Evolutionary conservation across 2,888 invertebrate species (phyloP), one percentile per base, ranked within the genome.

Genomic region (Phortica okadai): DNA sequence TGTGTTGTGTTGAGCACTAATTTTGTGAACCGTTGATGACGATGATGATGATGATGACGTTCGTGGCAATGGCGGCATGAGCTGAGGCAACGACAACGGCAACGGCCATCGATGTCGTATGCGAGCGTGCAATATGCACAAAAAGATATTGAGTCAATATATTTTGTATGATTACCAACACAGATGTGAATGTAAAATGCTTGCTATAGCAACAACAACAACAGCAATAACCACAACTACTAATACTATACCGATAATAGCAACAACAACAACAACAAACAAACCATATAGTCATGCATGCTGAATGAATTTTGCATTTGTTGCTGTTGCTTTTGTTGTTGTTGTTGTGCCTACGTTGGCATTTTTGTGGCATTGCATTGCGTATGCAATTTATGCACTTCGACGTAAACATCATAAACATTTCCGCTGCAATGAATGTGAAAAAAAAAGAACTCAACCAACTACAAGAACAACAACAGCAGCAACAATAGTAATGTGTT

Each of bases 401-500:
- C 83, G 83, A 79, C 85, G 87, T 88, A 85, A 88, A 88, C 88
- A 88, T 82, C 82, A 83, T 86, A 84, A 87, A 85, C 85, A 85
- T 85, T 85, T 85, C 85, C 84, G 86, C 77, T 73, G 75, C 78
- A 73, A 77, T 62, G 44, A 69, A 69, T 45, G 45, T 45, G 62
- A 62, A 62, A 62, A 62, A 25, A 10, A 62, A 25, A 1, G 6
- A n/a, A 16, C 8, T 2, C 64, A 64, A 64, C 14, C 25, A 33
- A 33, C 64, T 14, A 33, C 25, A 64, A 7, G 8, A 66, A 42
- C 66, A 66, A 16, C 14, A 66, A 66, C 66, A 66, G n/a, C 11
- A 59, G n/a, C 11, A 59, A 59, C 16, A 59, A 16, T 8, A 10
- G 25, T 21, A 59, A 59, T 21, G 33, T 33, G 33, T 25, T 25